phyloP scores from a whole-genome alignment of 2,113 vertebrate species.

The Rallus limicola region DNA sequence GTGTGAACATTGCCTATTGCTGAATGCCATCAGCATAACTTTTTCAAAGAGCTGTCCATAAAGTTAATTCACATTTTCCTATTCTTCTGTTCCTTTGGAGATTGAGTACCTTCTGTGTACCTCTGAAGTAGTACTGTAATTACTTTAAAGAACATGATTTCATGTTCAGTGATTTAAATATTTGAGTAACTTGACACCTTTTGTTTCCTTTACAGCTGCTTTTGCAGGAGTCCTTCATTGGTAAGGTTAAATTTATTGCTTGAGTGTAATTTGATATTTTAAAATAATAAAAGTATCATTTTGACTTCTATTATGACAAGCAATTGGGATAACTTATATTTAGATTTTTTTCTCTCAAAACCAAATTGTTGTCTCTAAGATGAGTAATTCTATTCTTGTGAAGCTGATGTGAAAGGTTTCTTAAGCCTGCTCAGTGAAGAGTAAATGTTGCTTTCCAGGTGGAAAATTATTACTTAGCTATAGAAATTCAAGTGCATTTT shows the following conservation, averaged over 20 bases:
- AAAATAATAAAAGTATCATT: background rate
- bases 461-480: background rate
- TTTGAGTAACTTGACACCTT: background rate
- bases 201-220: conserved; percentile 69
- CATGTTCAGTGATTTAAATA: background rate
- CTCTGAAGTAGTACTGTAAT: background rate
- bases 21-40: background rate
- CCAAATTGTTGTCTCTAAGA: background rate
- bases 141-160: background rate
- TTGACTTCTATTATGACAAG: background rate
- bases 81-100: background rate
- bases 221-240: conserved; percentile 78
- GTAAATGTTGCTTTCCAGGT: background rate
- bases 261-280: background rate
- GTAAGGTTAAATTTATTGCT: conserved; percentile 70
- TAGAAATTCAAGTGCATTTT: background rate
- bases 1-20: background rate
- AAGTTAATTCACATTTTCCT: background rate
- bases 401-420: background rate
- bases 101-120: background rate
- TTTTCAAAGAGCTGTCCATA: background rate
- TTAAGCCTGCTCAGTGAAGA: background rate
- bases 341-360: background rate
- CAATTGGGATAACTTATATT: background rate
- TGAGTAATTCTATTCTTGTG: background rate